These are phyloP conservation scores for Indicator maculatus DNA, from an alignment of 2,113 vertebrate genomes.

Conservation along the genomic window DNA sequence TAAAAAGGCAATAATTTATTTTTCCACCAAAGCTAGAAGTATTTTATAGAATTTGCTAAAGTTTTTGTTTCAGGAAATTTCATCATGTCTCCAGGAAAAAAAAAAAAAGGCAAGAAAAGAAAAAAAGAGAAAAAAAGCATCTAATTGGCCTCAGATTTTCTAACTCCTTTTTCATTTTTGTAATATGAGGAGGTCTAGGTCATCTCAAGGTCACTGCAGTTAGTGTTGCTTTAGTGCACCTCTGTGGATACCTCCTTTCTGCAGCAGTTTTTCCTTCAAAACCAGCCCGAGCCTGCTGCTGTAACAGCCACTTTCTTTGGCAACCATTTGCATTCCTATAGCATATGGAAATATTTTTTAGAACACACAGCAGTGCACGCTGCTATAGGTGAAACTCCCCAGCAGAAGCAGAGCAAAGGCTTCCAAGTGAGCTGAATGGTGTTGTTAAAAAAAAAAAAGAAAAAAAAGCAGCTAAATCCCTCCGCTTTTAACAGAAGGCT, in stretches of 20 bases:
- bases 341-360: slow-evolving; percentile 84
- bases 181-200: slow-evolving; percentile 77
- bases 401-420: slow-evolving; percentile 42
- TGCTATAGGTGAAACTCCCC: slow-evolving; percentile 68
- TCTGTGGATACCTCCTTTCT: slow-evolving; percentile 80
- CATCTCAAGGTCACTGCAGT: slow-evolving; percentile 77
- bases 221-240: slow-evolving; percentile 77
- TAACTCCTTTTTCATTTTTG: slow-evolving; percentile 73
- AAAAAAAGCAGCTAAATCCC: not conserved
- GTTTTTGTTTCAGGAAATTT: slow-evolving; percentile 86
- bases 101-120: not conserved
- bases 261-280: slow-evolving; percentile 77
- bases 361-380: slow-evolving; percentile 73
- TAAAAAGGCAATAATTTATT: slow-evolving; percentile 81
- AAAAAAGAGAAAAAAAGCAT: not conserved
- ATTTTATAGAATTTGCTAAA: slow-evolving; percentile 78
- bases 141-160: slow-evolving; percentile 80
- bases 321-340: slow-evolving; percentile 79
- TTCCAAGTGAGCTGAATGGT: slow-evolving; percentile 8
- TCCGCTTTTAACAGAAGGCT: not conserved
- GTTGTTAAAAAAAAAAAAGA: not conserved
- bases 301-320: slow-evolving; percentile 76
- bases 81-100: slow-evolving; percentile 82
- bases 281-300: slow-evolving; percentile 71
- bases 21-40: slow-evolving; percentile 80